Evolutionary conservation across 2,888 invertebrate species (phyloP).

Genomic region (Mystacides longicornis): DNA sequence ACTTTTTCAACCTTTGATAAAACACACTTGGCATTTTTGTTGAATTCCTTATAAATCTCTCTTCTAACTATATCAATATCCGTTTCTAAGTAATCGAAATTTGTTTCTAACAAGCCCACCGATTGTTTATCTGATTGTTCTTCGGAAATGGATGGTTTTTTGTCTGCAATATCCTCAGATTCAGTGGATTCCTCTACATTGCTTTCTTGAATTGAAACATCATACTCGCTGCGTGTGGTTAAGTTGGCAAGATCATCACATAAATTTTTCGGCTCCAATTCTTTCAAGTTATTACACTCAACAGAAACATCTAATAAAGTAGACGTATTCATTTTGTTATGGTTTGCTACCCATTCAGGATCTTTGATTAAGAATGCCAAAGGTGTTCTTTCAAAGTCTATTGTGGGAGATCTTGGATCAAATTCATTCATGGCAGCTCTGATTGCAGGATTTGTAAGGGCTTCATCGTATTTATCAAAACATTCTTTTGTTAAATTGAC

Average conservation of each 20-base stretch:
- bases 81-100: conserved; percentile 52
- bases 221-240: conserved; percentile 26
- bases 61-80: conserved; percentile 33
- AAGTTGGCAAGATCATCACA: conserved; percentile 15
- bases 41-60: conserved; percentile 22
- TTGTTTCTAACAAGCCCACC: conserved; percentile 50
- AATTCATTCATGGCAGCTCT: conserved; percentile 46
- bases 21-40: neutral
- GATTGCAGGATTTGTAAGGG: conserved; percentile 37
- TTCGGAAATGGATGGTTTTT: neutral
- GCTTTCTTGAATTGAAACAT: conserved; percentile 27
- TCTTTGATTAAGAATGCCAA: conserved; percentile 33
- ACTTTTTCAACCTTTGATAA: too few relatives aligned
- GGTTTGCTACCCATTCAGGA: conserved; percentile 13
- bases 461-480: conserved; percentile 38
- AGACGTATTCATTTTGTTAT: conserved; percentile 10
- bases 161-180: neutral
- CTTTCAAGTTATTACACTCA: neutral
- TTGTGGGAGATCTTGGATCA: conserved; percentile 53
- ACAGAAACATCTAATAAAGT: conserved; percentile 6
- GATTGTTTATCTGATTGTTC: conserved; percentile 31
- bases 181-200: neutral
- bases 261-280: conserved; percentile 33
- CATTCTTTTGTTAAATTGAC: conserved; percentile 41
- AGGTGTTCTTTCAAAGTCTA: conserved; percentile 54